Percentiles rank a stretch among this genome's conserved stretches.
Evolutionary conservation across 1,140 invertebrate genomes (phyloP).

Genomic region (Popillia japonica): DNA sequence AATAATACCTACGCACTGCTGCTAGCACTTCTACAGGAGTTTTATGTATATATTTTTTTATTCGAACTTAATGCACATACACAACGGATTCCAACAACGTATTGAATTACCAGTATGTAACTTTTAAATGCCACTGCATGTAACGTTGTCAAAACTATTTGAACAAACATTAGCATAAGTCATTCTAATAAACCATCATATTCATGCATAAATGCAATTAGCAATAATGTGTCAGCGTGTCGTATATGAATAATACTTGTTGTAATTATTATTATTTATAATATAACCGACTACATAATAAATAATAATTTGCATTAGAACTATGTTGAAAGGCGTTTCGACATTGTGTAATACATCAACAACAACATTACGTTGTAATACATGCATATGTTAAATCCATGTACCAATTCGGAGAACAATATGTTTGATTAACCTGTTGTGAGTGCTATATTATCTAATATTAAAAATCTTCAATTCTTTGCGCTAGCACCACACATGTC

Average conservation of each 20-base stretch:
- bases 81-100: too few species aligned
- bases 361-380: neutral
- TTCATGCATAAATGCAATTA: neutral
- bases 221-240: neutral
- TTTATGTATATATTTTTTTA: too few species aligned
- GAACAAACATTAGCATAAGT: neutral
- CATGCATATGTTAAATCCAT: neutral
- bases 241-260: neutral
- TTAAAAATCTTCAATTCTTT: neutral
- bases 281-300: neutral
- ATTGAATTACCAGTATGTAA: too few species aligned
- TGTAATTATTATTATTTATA: neutral
- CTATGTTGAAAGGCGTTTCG: neutral
- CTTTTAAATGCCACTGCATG: too few species aligned
- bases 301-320: slow-evolving; percentile 12
- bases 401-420: slow-evolving; percentile 10
- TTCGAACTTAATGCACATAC: too few species aligned
- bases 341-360: neutral
- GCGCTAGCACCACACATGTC: neutral
- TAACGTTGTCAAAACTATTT: too few species aligned
- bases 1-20: too few species aligned
- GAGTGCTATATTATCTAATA: neutral
- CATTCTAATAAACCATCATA: neutral
- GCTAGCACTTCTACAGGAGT: too few species aligned
- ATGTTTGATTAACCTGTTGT: neutral